Percentiles rank a stretch among this genome's conserved stretches.
Conservation (phyloP, 2,888 invertebrate genomes). For the Drosophila imparisetae region DNA sequence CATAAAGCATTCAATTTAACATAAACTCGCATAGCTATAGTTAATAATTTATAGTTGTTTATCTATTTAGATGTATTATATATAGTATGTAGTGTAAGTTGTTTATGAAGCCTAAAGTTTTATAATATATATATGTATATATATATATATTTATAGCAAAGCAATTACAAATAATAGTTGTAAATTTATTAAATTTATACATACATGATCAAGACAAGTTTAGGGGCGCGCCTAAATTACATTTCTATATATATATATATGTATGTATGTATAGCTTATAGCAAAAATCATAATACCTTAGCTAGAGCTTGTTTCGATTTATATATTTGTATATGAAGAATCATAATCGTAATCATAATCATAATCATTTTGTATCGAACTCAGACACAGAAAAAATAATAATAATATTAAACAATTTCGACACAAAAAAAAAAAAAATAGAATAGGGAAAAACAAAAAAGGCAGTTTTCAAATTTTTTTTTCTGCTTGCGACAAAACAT, state of each 20-base stretch:
- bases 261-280: conserved; percentile 73
- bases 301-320: conserved; percentile 52
- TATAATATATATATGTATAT: conserved; percentile 27
- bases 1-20: conserved; percentile 73
- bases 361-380: conserved; percentile 37
- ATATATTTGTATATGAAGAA: conserved; percentile 14
- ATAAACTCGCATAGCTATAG: conserved; percentile 54
- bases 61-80: conserved; percentile 19
- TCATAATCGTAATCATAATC: conserved; percentile 32
- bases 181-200: conserved; percentile 66
- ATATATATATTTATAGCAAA: conserved; percentile 35
- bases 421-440: conserved; percentile 50
- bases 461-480: conserved; percentile 19
- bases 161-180: conserved; percentile 67
- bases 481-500: conserved; percentile 30
- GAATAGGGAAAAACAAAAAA: conserved; percentile 42
- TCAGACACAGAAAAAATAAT: conserved; percentile 48
- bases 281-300: conserved; percentile 77
- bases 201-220: conserved; percentile 62
- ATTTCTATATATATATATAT: conserved; percentile 25
- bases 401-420: conserved; percentile 61
- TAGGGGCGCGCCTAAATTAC: conserved; percentile 48
- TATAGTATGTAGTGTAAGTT: conserved; percentile 24
- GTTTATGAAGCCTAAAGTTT: conserved; percentile 23
- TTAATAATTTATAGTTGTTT: conserved; percentile 41